These are phyloP conservation scores for Meghimatium bilineatum DNA, from an alignment of 2,888 invertebrate species.

Conservation along the genomic window DNA sequence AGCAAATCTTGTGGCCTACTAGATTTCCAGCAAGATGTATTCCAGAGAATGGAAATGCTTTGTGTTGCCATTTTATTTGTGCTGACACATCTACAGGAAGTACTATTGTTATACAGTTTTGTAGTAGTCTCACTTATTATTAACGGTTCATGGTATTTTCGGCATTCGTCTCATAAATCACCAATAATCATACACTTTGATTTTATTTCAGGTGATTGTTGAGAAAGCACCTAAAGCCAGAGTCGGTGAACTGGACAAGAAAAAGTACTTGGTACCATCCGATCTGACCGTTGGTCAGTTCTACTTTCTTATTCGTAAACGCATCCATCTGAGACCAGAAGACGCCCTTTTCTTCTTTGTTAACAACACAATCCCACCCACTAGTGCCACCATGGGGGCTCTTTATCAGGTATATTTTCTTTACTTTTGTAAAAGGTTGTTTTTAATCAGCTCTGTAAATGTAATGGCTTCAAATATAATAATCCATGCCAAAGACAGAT, in stretches of 20 bases:
- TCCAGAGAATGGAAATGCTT: too few relatives aligned
- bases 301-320: constrained; percentile 95
- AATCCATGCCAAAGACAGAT: too few relatives aligned
- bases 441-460: not conserved
- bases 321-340: constrained; percentile 95
- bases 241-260: constrained; percentile 96
- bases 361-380: constrained; percentile 96
- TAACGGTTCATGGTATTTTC: too few relatives aligned
- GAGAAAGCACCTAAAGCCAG: constrained; percentile 97
- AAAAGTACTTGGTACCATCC: constrained; percentile 96
- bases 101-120: too few relatives aligned
- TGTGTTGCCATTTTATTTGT: too few relatives aligned
- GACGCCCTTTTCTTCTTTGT: constrained; percentile 98
- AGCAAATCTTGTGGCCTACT: too few relatives aligned
- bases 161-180: too few relatives aligned
- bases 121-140: too few relatives aligned
- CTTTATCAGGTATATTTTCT: constrained; percentile 85
- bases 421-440: not conserved
- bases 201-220: constrained; percentile 86
- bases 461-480: too few relatives aligned
- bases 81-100: too few relatives aligned
- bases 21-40: too few relatives aligned
- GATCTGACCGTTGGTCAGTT: constrained; percentile 97
- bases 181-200: too few relatives aligned
- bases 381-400: constrained; percentile 96